These are phyloP conservation scores for Eutolmus rufibarbis DNA, from an alignment of 2,888 invertebrate species.

Conservation along the genomic window DNA sequence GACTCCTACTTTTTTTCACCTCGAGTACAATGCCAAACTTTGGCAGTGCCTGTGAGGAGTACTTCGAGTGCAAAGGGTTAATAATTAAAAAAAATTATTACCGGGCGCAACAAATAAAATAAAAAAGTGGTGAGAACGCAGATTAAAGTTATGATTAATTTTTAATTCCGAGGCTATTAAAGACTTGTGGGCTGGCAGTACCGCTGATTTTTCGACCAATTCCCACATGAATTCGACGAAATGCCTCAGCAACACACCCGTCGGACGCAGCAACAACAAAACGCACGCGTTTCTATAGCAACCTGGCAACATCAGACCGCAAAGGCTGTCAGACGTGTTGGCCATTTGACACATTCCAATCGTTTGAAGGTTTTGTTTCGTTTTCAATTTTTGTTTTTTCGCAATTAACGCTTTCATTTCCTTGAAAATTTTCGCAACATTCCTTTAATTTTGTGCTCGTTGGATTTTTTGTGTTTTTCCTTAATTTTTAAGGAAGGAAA, in stretches of 20 bases:
- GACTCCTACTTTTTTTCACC: too few species aligned
- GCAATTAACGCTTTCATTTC: not conserved
- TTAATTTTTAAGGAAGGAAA: not conserved
- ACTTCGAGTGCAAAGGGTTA: too few species aligned
- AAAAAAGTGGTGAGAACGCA: too few species aligned
- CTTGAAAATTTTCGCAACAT: not conserved
- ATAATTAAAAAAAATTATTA: too few species aligned
- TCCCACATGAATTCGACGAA: constrained; percentile 41
- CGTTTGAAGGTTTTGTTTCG: constrained; percentile 22
- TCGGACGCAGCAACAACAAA: constrained; percentile 1
- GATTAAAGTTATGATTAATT: too few species aligned
- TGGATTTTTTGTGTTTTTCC: not conserved
- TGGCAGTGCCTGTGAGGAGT: too few species aligned
- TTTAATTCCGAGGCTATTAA: too few species aligned
- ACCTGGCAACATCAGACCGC: constrained; percentile 43
- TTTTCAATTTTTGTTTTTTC: not conserved
- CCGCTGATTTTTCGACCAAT: not conserved
- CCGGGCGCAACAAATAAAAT: too few species aligned
- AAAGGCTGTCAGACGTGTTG: constrained; percentile 45
- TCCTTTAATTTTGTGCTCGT: not conserved
- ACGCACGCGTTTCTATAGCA: constrained; percentile 38
- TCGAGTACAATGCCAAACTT: too few species aligned
- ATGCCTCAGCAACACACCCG: constrained; percentile 27
- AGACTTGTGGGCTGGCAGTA: not conserved
- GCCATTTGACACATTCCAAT: constrained; percentile 45